A percentile compares a stretch with the other conserved stretches of the same genome.
These are phyloP conservation scores for Onthophagus sagittarius DNA, from an alignment of 2,888 invertebrate species.

Conservation along the genomic window DNA sequence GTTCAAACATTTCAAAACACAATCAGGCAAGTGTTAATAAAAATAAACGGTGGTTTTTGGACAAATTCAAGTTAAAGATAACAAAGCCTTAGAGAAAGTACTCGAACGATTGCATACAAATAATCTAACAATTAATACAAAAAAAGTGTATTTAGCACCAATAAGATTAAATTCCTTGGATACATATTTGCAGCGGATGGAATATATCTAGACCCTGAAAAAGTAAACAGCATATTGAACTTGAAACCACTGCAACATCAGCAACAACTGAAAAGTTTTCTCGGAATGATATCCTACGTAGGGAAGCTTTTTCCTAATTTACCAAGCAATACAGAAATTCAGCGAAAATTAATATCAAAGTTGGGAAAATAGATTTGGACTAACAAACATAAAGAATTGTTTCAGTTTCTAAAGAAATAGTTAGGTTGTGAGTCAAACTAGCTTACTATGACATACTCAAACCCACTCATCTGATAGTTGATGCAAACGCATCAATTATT, in stretches of 20 bases:
- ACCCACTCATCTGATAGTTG: too few species aligned
- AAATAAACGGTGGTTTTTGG: conserved; percentile 39
- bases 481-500: too few species aligned
- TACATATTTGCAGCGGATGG: conserved; percentile 33
- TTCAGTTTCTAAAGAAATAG: conserved; percentile 3
- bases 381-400: not conserved
- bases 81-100: conserved; percentile 32
- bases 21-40: conserved; percentile 37
- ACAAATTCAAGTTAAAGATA: conserved; percentile 33
- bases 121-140: conserved; percentile 33
- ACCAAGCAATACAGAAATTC: too few species aligned
- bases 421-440: not conserved
- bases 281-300: conserved; percentile 37
- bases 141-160: conserved; percentile 34
- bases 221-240: conserved; percentile 30
- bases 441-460: conserved; percentile 1
- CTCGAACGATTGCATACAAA: conserved; percentile 30
- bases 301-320: conserved; percentile 20
- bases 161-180: conserved; percentile 34
- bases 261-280: conserved; percentile 32
- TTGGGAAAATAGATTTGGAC: conserved; percentile 13
- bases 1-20: conserved; percentile 46
- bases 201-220: conserved; percentile 32
- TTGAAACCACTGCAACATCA: conserved; percentile 30
- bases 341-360: conserved; percentile 12